Base-by-base conservation (phyloP, 2,113 vertebrate genomes). In the Notothenia rossii region DNA sequence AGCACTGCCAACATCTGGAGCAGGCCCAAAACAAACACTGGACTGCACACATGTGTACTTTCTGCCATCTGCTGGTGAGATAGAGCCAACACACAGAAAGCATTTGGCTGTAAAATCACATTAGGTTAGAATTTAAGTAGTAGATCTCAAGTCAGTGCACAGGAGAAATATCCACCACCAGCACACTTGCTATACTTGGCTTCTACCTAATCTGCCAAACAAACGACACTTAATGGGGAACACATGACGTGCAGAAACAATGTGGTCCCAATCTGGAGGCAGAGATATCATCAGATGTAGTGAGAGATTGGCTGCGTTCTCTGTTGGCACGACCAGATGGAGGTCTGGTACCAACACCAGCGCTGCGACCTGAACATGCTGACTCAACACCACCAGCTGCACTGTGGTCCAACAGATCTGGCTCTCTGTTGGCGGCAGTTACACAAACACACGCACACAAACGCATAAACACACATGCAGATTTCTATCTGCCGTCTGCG, bases 31-130 rank as follows among this genome's bases (percentile, higher is more conserved):
- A 51, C 33, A 43, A 43, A 45, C 12, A 13, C 0, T 9, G 12
- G 11, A 22, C 11, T 5, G 12, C 10, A 62, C 43, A 4, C 36
- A 3, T 46, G 78, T 83, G 86, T 82, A 2, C 66, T 78, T 90
- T 36, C 89, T 91, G 92, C 90, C 93, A 92, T 83, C 93, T 94
- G 88, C 80, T 93, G 93, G 92, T 43, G 7, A 54, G 11, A 70
- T 6, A 0, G 0, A 2, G 12, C 60, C 20, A n/a, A 86, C 82
- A 87, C 92, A 84, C 11, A 3, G 29, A 29, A 29, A 4, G 29
- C 29, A 29, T 29, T 29, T 29, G 29, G 29, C 29, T 29, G 29
- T 29, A 3, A 0, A 3, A 29, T 29, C 29, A 29, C 29, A 29
- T 29, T 29, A 29, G 63, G 66, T 48, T 22, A 14, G 6, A 55